Conservation (phyloP, 92 coral and sea anemone species). For the Actinernus sp. region DNA sequence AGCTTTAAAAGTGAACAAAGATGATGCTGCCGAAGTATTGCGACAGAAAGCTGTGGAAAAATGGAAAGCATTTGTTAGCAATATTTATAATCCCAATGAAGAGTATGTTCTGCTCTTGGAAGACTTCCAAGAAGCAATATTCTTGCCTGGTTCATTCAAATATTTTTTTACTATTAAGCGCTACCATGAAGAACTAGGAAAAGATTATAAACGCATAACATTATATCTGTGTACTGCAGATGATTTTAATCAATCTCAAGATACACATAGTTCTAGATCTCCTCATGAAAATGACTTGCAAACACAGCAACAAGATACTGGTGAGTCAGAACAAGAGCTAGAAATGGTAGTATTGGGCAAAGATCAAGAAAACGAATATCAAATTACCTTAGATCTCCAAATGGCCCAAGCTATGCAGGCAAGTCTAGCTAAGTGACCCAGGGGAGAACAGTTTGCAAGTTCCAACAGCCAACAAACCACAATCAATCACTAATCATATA, state of each 20-base stretch:
- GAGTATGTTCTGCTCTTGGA: slow-evolving; percentile 21
- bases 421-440: too few relatives aligned
- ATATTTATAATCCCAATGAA: slow-evolving; percentile 18
- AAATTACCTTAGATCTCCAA: background rate
- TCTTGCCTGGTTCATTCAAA: slow-evolving; percentile 7
- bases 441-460: too few relatives aligned
- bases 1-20: slow-evolving; percentile 46
- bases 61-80: slow-evolving; percentile 35
- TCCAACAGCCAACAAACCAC: too few relatives aligned
- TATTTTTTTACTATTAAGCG: slow-evolving; percentile 34
- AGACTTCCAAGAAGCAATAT: slow-evolving; percentile 24
- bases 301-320: too few relatives aligned
- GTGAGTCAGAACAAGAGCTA: too few relatives aligned
- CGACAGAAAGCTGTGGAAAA: slow-evolving; percentile 41
- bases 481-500: too few relatives aligned
- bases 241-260: slow-evolving; percentile 4
- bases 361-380: too few relatives aligned
- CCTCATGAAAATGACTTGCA: too few relatives aligned
- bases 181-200: slow-evolving; percentile 39
- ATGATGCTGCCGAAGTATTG: slow-evolving; percentile 43
- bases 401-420: slow-evolving; percentile 9
- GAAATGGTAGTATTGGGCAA: background rate
- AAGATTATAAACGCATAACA: slow-evolving; percentile 32
- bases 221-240: slow-evolving; percentile 26
- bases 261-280: too few relatives aligned